Evolutionary conservation across 2,888 invertebrate species (phyloP).

Genomic region (Lymantria monacha): DNA sequence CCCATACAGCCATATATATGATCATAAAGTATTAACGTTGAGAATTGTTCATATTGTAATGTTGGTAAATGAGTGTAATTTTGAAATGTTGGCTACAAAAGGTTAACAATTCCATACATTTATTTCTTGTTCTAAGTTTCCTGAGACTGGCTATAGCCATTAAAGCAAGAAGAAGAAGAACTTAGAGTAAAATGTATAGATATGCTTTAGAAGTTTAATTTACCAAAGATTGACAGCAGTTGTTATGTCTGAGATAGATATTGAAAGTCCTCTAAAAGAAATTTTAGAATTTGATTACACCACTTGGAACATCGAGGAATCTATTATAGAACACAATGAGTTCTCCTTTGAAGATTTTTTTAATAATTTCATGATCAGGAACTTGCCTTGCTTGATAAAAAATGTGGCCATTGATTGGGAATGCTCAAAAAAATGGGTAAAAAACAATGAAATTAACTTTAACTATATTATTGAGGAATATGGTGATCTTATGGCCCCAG

Average conservation of each 20-base stretch:
- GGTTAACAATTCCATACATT: too few relatives aligned
- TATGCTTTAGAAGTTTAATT: too few relatives aligned
- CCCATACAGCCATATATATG: too few relatives aligned
- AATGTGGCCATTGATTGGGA: conserved; percentile 85
- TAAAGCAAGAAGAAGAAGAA: too few relatives aligned
- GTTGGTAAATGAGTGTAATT: too few relatives aligned
- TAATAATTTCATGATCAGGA: conserved; percentile 60
- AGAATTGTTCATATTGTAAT: too few relatives aligned
- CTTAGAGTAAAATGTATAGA: too few relatives aligned
- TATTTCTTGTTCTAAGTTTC: too few relatives aligned
- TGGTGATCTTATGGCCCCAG: conserved; percentile 86
- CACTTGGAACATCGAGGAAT: conserved; percentile 12
- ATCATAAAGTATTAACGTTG: too few relatives aligned
- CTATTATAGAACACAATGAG: conserved; percentile 6
- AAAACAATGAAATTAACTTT: conserved; percentile 80
- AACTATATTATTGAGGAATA: conserved; percentile 82
- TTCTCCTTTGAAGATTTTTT: conserved; percentile 83
- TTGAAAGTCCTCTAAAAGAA: conserved; percentile 18
- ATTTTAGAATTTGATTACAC: conserved; percentile 18
- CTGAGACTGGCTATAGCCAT: too few relatives aligned
- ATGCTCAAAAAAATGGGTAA: conserved; percentile 84
- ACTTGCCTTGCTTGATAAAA: conserved; percentile 86
- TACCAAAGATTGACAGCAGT: too few relatives aligned
- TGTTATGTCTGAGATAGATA: conserved; percentile 38
- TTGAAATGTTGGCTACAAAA: too few relatives aligned